Percentiles rank a stretch among this genome's conserved stretches.
phyloP scores from a whole-genome alignment of 2,888 invertebrate species.

The Microctonus hyperodae region DNA sequence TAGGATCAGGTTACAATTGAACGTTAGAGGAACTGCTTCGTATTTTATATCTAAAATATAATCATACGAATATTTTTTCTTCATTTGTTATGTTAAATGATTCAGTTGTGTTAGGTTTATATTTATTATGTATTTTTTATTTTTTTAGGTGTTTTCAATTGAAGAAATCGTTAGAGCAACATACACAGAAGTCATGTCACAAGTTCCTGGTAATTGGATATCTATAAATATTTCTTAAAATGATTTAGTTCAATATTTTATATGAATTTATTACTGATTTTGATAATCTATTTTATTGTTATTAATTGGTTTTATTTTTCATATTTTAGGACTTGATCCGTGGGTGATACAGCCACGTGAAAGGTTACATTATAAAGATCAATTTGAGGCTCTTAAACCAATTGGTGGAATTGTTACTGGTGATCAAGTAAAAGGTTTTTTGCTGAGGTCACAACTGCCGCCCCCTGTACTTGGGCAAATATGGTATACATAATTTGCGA shows the following conservation, averaged over 20 bases:
- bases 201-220: conserved; percentile 44
- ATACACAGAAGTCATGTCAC: conserved; percentile 48
- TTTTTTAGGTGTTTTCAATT: conserved; percentile 37
- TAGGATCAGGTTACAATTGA: conserved; percentile 4
- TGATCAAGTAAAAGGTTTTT: conserved; percentile 91
- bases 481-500: conserved; percentile 72
- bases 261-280: background rate
- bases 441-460: conserved; percentile 91
- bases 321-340: conserved; percentile 75
- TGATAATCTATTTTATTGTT: background rate
- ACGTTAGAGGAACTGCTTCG: background rate
- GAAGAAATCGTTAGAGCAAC: conserved; percentile 38
- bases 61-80: no score
- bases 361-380: conserved; percentile 86
- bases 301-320: no score
- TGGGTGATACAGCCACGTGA: conserved; percentile 91
- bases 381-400: conserved; percentile 89
- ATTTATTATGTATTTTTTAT: conserved; percentile 12
- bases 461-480: conserved; percentile 91
- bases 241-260: background rate
- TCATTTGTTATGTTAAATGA: conserved; percentile 3
- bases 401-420: conserved; percentile 88
- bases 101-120: conserved; percentile 8
- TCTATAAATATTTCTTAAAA: background rate
- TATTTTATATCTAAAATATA: conserved; percentile 18